Evolutionary conservation across 2,113 vertebrate genomes (phyloP).

Genomic region (Muscicapa adusta): DNA sequence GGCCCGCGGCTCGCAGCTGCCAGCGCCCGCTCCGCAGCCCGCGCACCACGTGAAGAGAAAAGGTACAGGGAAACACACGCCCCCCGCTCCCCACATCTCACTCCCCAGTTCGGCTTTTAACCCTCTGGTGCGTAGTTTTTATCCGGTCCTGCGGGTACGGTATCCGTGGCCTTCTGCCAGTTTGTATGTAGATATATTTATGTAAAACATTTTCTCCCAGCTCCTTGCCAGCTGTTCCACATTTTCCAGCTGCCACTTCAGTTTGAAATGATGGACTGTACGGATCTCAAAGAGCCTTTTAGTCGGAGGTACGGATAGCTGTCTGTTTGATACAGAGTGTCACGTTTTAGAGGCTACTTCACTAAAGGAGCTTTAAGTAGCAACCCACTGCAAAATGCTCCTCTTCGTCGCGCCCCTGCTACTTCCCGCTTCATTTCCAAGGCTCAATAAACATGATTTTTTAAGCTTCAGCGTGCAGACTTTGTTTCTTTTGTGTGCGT

Average conservation of each 20-base stretch:
- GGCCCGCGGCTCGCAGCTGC: background rate
- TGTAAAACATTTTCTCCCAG: conserved; percentile 87
- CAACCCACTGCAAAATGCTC: background rate
- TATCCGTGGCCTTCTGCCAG: conserved; percentile 71
- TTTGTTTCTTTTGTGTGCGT: background rate
- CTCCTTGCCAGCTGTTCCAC: conserved; percentile 88
- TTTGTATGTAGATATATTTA: conserved; percentile 84
- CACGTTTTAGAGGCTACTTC: background rate
- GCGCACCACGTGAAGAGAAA: background rate
- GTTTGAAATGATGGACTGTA: conserved; percentile 76
- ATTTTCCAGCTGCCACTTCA: conserved; percentile 87
- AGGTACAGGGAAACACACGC: background rate
- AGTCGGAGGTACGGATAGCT: conserved; percentile 33
- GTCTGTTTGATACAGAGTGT: background rate
- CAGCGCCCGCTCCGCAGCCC: background rate
- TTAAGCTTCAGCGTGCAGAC: conserved; percentile 10
- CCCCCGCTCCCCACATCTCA: background rate
- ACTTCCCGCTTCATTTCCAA: conserved; percentile 4
- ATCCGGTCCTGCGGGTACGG: conserved; percentile 9
- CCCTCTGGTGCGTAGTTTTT: conserved; percentile 2
- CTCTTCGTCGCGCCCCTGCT: background rate
- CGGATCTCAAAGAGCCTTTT: conserved; percentile 68
- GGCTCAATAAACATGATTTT: background rate
- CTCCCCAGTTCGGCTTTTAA: background rate
- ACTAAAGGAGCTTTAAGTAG: background rate